These are phyloP conservation scores for Pseudomyrmex gracilis DNA, from an alignment of 1,140 invertebrate genomes.

Conservation along the genomic window DNA sequence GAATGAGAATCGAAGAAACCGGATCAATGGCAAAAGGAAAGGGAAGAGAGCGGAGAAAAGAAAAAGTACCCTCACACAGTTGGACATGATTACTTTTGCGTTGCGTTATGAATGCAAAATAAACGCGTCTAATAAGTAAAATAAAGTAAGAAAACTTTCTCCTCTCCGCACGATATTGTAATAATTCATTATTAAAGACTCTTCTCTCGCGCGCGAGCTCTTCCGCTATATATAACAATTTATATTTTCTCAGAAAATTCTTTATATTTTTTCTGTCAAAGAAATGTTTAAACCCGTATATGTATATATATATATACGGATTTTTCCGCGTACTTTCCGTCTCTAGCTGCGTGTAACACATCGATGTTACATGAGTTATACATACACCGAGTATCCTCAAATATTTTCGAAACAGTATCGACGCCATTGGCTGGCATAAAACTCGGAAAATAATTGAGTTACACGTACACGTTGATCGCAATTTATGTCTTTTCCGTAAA, in stretches of 20 bases:
- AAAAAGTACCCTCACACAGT: slow-evolving; percentile 29
- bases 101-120: slow-evolving; percentile 3
- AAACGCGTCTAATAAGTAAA: slow-evolving; percentile 10
- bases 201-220: background rate
- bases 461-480: slow-evolving; percentile 12
- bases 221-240: background rate
- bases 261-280: background rate
- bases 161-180: background rate
- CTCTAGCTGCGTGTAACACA: background rate
- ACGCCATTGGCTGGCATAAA: background rate
- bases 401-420: slow-evolving; percentile 20
- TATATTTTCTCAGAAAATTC: background rate
- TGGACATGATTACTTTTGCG: slow-evolving; percentile 30
- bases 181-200: background rate
- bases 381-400: background rate
- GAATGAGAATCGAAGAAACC: slow-evolving; percentile 51
- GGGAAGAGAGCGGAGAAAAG: background rate
- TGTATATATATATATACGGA: no score
- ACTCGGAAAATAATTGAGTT: slow-evolving; percentile 36
- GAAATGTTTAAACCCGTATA: background rate
- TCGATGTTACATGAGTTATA: background rate
- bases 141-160: slow-evolving; percentile 1
- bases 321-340: background rate
- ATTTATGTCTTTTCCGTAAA: slow-evolving; percentile 29
- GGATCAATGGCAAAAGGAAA: background rate